Percentiles rank a stretch among this genome's conserved stretches.
phyloP scores from a whole-genome alignment of 2,113 vertebrate genomes.

The Lota lota region DNA sequence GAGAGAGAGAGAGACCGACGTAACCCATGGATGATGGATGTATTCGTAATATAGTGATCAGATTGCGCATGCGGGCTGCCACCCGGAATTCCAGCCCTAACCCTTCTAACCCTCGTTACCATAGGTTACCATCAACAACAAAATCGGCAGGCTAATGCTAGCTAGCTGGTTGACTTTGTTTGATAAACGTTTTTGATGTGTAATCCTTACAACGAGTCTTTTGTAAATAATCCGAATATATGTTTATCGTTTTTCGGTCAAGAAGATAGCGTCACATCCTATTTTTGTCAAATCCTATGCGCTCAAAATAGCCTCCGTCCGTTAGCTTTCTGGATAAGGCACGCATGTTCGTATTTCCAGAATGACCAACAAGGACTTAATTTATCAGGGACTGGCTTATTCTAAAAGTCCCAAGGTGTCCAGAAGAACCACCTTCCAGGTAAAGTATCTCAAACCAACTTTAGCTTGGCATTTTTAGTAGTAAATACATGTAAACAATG shows the following conservation, averaged over 20 bases:
- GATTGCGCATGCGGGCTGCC: conserved; percentile 42
- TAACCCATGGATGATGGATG: neutral
- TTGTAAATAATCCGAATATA: too few relatives aligned
- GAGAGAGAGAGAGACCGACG: neutral
- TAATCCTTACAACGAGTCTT: neutral
- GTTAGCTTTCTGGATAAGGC: too few relatives aligned
- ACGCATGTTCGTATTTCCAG: conserved; percentile 7
- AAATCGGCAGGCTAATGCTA: conserved; percentile 1
- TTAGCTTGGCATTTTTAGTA: too few relatives aligned
- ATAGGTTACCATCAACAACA: conserved; percentile 56
- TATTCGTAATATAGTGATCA: neutral
- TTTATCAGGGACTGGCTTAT: conserved; percentile 74
- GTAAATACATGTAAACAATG: too few relatives aligned
- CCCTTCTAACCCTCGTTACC: conserved; percentile 39
- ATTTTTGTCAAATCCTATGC: too few relatives aligned
- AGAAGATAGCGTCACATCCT: too few relatives aligned
- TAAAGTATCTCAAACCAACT: conserved; percentile 36
- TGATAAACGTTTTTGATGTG: neutral
- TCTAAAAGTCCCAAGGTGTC: conserved; percentile 79
- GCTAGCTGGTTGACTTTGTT: conserved; percentile 31
- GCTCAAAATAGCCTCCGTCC: too few relatives aligned
- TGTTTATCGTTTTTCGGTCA: too few relatives aligned
- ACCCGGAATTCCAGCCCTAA: conserved; percentile 4
- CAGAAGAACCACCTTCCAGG: conserved; percentile 86
- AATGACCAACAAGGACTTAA: conserved; percentile 65